Conservation (phyloP, 92 coral and sea anemone species). For the Chrysogorgia sp. region DNA sequence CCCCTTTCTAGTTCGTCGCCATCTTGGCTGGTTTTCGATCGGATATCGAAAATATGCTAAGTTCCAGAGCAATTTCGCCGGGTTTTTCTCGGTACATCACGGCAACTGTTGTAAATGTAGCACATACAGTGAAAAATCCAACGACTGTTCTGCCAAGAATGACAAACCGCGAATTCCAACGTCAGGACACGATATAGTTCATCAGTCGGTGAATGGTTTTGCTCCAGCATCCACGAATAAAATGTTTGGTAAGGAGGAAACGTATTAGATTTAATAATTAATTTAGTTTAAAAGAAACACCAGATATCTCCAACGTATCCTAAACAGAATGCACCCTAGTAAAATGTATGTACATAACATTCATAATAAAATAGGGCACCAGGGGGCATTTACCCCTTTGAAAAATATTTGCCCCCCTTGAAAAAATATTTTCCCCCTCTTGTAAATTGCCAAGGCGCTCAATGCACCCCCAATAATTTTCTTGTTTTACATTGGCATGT, state of each 20-base stretch:
- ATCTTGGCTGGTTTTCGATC: constrained; percentile 51
- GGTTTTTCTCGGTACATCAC: constrained; percentile 87
- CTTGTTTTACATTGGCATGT: too few species aligned
- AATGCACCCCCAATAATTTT: too few species aligned
- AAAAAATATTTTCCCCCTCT: too few species aligned
- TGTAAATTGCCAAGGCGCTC: too few species aligned
- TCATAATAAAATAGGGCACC: not conserved
- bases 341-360: too few species aligned
- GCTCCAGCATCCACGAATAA: constrained; percentile 42
- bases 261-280: too few species aligned
- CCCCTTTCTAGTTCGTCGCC: constrained; percentile 67
- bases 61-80: constrained; percentile 81
- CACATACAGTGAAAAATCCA: constrained; percentile 79
- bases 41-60: constrained; percentile 69
- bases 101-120: constrained; percentile 87
- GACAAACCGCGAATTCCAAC: constrained; percentile 60
- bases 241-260: constrained; percentile 38
- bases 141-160: constrained; percentile 70
- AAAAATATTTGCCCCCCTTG: too few species aligned
- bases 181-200: constrained; percentile 24
- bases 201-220: constrained; percentile 42
- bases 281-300: too few species aligned
- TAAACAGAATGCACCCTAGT: too few species aligned
- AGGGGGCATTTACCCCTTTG: not conserved
- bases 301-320: too few species aligned